These are phyloP conservation scores for Amiota communis DNA, from an alignment of 2,888 invertebrate genomes.

Conservation along the genomic window DNA sequence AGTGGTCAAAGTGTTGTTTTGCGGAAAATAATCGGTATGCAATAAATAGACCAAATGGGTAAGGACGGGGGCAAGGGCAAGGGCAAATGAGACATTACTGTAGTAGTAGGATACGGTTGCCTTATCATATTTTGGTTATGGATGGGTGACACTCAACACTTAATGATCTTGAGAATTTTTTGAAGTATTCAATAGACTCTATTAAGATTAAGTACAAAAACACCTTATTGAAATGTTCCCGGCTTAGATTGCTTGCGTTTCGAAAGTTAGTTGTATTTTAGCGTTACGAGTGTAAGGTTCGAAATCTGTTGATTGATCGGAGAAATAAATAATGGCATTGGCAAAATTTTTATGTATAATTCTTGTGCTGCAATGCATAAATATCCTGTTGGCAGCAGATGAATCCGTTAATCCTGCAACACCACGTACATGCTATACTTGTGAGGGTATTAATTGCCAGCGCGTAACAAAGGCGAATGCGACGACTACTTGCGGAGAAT, in stretches of 20 bases:
- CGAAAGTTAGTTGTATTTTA: constrained; percentile 12
- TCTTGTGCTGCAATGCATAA: constrained; percentile 40
- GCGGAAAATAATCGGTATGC: neutral
- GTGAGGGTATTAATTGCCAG: constrained; percentile 67
- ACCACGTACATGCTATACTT: constrained; percentile 60
- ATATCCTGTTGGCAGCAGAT: constrained; percentile 24
- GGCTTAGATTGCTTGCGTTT: neutral
- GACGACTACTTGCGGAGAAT: constrained; percentile 56
- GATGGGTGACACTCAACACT: constrained; percentile 12
- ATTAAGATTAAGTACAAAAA: neutral
- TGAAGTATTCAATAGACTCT: constrained; percentile 23
- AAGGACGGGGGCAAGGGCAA: neutral
- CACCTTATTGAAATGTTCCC: too few relatives aligned
- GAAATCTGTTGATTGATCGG: neutral
- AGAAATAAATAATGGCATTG: constrained; percentile 1
- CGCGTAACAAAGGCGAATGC: constrained; percentile 54
- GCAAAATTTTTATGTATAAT: constrained; percentile 21
- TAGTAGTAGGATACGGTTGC: neutral
- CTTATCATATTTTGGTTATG: constrained; percentile 16
- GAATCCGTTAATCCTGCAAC: constrained; percentile 39
- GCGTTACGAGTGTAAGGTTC: neutral
- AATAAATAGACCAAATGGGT: neutral
- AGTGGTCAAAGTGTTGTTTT: neutral
- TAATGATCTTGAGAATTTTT: constrained; percentile 31
- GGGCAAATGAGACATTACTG: neutral